Evolutionary conservation across 2,113 vertebrate species (phyloP), one percentile per base, ranked within the genome.

Genomic region (Chloropsis hardwickii): DNA sequence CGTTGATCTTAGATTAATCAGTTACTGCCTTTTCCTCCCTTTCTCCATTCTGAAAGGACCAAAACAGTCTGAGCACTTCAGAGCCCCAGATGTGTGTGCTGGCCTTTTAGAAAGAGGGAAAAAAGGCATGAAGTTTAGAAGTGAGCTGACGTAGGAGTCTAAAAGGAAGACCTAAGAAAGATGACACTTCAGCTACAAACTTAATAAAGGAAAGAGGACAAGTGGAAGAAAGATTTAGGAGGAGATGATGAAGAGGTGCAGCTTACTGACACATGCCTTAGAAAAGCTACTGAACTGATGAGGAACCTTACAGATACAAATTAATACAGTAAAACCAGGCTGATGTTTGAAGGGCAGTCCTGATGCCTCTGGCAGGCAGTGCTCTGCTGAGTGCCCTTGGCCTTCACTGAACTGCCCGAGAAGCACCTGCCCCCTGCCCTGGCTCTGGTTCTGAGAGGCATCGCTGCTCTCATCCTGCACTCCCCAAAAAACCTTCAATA

Each of bases 381-480:
- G 21, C 67, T 86, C 65, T 92, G 87, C 81, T 28, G 17, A 12
- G 12, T 72, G 90, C 79, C 67, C 73, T 53, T 24, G 70, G 78
- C 66, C 8, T 47, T 90, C 9, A 4, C 33, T 8, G 42, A 56
- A 12, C 22, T 76, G 73, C 28, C 42, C 10, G 39, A 51, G 42
- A 44, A 69, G 39, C 44, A 22, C 28, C 54, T 57, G 45, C 82
- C 53, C 50, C 31, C n/a, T 31, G 72, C 20, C 0, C 22, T 25
- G 61, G 2, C n/a, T 56, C 37, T 31, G 58, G 14, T 54, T 73
- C 23, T 10, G 65, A 70, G 54, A 60, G 28, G 53, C 48, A 45
- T 42, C 14, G 0, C 9, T 3, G 3, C 44, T 42, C 37, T 72
- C 24, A 8, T 29, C 0, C 0, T 39, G 7, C 35, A 29, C 24